phyloP scores from a whole-genome alignment of 2,797 vertebrate species.

The Champsocephalus esox region DNA sequence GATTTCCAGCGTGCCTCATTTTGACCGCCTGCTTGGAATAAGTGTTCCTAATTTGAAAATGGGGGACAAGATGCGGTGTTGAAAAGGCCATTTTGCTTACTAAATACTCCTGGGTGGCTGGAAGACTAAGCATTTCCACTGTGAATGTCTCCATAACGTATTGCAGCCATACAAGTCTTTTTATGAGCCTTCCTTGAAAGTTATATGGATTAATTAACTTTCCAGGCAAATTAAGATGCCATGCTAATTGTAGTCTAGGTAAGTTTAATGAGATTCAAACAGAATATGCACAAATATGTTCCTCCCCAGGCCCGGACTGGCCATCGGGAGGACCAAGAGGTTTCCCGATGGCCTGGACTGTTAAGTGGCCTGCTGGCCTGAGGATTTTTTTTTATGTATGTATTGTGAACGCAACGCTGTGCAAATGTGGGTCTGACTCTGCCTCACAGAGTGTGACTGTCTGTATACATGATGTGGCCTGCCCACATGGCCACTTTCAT shows the following conservation, averaged over 20 bases:
- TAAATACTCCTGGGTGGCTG: conserved; percentile 78
- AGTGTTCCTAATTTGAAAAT: conserved; percentile 66
- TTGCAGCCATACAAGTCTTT: conserved; percentile 66
- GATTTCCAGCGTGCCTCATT: conserved; percentile 79
- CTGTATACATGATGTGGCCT: no score
- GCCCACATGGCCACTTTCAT: no score
- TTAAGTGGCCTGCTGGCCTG: no score
- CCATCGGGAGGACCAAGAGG: no score
- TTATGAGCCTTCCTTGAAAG: conserved; percentile 76
- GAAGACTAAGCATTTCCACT: conserved; percentile 79
- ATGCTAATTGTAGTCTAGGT: conserved; percentile 73
- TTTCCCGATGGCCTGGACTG: no score
- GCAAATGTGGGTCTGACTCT: no score
- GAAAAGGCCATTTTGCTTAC: conserved; percentile 79
- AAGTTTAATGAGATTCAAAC: conserved; percentile 67
- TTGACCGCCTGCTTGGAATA: conserved; percentile 74
- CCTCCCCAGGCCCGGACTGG: neutral
- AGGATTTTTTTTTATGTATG: no score
- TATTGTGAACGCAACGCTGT: no score
- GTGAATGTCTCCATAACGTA: conserved; percentile 67
- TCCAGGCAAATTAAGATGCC: conserved; percentile 78
- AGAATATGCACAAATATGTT: conserved; percentile 65
- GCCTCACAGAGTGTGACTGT: no score
- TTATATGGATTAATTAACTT: conserved; percentile 82
- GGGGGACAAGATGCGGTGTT: conserved; percentile 69